These are phyloP conservation scores for Hipposideros larvatus DNA, from an alignment of 2,797 vertebrate genomes.

Conservation along the genomic window DNA sequence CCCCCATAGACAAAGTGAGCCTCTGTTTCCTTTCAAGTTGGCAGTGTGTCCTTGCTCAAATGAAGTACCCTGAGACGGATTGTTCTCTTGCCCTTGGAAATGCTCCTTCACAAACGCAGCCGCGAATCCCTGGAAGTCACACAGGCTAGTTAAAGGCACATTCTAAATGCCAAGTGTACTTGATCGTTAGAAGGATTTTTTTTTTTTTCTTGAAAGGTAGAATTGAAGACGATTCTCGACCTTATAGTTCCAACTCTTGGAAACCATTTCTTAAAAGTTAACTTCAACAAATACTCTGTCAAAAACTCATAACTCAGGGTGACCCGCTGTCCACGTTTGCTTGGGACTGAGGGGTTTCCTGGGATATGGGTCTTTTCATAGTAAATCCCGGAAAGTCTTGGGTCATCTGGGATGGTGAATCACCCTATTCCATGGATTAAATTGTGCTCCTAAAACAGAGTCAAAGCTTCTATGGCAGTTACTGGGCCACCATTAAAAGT, in stretches of 20 bases:
- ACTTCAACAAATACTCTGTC: conserved; percentile 20
- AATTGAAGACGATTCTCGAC: conserved; percentile 17
- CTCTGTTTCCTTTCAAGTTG: conserved; percentile 86
- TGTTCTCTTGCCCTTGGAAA: conserved; percentile 79
- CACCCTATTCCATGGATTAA: background rate
- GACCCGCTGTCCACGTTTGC: background rate
- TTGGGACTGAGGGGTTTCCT: background rate
- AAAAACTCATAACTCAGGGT: conserved; percentile 3
- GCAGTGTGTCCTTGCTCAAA: conserved; percentile 84
- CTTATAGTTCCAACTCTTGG: conserved; percentile 45
- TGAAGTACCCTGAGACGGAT: conserved; percentile 79
- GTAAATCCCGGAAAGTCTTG: background rate
- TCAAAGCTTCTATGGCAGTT: background rate
- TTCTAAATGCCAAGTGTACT: conserved; percentile 1
- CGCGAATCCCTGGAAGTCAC: conserved; percentile 45
- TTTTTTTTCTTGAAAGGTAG: conserved; percentile 31
- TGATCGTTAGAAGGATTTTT: background rate
- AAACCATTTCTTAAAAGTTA: conserved; percentile 44
- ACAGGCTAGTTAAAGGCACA: conserved; percentile 15
- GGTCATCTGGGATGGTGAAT: background rate
- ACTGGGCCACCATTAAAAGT: background rate
- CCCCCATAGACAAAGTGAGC: conserved; percentile 80
- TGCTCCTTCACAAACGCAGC: conserved; percentile 64
- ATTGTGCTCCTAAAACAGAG: background rate
- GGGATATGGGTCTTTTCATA: background rate